phyloP scores from a whole-genome alignment of 2,797 vertebrate species.

The Limnodromus scolopaceus region DNA sequence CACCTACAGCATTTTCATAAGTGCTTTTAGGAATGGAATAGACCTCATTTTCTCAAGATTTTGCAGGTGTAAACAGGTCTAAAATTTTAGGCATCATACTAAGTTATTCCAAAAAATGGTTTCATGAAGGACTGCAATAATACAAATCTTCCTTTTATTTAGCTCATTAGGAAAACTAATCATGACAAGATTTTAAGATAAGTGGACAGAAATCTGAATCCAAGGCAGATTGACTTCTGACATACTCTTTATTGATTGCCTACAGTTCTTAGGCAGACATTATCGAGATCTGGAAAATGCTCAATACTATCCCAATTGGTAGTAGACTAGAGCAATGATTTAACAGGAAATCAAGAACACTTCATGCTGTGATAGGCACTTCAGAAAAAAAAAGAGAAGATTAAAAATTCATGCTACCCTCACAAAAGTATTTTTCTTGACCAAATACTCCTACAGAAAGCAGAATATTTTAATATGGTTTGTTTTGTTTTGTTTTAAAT shows the following conservation, averaged over 20 bases:
- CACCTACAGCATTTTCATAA: background rate
- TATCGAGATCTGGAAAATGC: background rate
- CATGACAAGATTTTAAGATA: background rate
- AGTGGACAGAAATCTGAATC: background rate
- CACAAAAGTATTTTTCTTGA: background rate
- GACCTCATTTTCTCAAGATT: background rate
- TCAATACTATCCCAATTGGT: background rate
- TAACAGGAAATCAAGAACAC: background rate
- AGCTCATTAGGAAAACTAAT: background rate
- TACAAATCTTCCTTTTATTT: background rate
- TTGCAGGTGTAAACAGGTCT: background rate
- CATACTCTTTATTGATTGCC: background rate
- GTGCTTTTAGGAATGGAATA: background rate
- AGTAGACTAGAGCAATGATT: background rate
- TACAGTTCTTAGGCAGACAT: background rate
- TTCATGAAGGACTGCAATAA: background rate
- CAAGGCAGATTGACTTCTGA: background rate
- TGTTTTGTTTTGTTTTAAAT: background rate
- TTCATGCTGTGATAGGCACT: background rate
- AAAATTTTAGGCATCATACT: background rate
- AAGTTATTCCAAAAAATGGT: background rate
- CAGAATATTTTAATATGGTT: background rate
- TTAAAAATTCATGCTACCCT: background rate
- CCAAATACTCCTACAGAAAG: background rate
- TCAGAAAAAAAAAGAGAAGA: background rate